Evolutionary conservation across 2,797 vertebrate species (phyloP), one percentile per base, ranked within the genome.

Genomic region (Clamator glandarius): DNA sequence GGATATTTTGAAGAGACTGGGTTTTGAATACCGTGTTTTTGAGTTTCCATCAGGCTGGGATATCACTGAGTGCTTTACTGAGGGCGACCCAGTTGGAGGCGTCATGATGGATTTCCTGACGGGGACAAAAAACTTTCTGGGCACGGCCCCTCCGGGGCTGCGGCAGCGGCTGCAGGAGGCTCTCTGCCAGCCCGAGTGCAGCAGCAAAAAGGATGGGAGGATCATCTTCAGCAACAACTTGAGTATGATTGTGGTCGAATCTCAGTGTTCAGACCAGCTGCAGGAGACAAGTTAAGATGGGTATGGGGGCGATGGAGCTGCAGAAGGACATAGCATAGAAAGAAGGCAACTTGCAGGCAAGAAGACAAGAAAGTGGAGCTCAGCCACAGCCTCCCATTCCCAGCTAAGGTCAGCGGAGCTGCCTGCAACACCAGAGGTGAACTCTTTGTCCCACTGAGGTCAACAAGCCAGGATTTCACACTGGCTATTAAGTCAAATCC

Each of bases 101-200:
- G 96, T 94, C 77, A 97, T 98, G 92, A 97, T 99, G 51, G 98
- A 99, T 96, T 99, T 99, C 77, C 98, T 98, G 90, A 99, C 98
- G 0, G 98, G 98, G 44, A 98, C 98, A 5, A 85, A 95, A 35
- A 74, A 98, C 73, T 98, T 99, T 90, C 97, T 97, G 82, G 97
- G 96, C 61, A 97, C 95, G 0, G 98, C 97, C 2, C 96, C 98
- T 0, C 57, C 93, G 4, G 97, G 97, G 70, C 96, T 98, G 80
- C 98, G 95, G 90, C 96, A 77, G 8, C 97, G 95, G 28, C 97
- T 99, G 84, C 63, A 97, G 96, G 93, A 97, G 77, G 91, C 98
- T 8, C 97, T 99, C 31, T 96, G 96, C 26, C 97, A 98, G 88
- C 97, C 96, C 0, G 98, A 98, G 85, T 98, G 97, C 95, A 98